A percentile compares a stretch with the other conserved stretches of the same genome.
Conservation (phyloP, 2,113 vertebrate species). For the Tretioscincus oriximinensis region DNA sequence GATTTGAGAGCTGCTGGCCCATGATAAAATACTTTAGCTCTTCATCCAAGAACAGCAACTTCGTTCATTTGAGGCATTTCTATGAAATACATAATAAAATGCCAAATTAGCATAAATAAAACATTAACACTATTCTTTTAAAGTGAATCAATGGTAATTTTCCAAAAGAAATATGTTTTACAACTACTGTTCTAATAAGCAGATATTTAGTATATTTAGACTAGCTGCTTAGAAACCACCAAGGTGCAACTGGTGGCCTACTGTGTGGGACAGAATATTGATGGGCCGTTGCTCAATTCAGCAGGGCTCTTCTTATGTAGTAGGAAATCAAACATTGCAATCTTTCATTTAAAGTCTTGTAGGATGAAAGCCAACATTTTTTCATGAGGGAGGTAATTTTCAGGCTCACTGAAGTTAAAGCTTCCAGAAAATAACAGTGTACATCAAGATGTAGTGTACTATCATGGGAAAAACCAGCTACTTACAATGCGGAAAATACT, state of each 20-base stretch:
- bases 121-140: neutral
- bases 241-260: too few species aligned
- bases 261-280: too few species aligned
- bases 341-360: neutral
- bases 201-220: neutral
- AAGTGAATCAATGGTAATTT: conserved; percentile 10
- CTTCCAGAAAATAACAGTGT: conserved; percentile 20
- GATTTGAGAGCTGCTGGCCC: conserved; percentile 95
- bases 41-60: conserved; percentile 57
- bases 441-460: neutral
- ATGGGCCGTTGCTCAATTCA: too few species aligned
- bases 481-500: neutral
- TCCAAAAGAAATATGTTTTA: neutral
- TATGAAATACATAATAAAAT: conserved; percentile 65
- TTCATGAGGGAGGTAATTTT: neutral
- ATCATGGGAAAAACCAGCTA: neutral
- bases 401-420: conserved; percentile 4
- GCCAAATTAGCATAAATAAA: conserved; percentile 3
- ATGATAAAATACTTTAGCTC: conserved; percentile 74
- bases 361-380: neutral
- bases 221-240: too few species aligned
- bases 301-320: too few species aligned
- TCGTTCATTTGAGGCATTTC: conserved; percentile 74
- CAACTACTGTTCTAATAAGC: neutral
- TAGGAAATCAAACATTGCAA: neutral